Evolutionary conservation across 1,140 invertebrate genomes (phyloP), one percentile per base, ranked within the genome.

Genomic region (Saccostrea echinata): DNA sequence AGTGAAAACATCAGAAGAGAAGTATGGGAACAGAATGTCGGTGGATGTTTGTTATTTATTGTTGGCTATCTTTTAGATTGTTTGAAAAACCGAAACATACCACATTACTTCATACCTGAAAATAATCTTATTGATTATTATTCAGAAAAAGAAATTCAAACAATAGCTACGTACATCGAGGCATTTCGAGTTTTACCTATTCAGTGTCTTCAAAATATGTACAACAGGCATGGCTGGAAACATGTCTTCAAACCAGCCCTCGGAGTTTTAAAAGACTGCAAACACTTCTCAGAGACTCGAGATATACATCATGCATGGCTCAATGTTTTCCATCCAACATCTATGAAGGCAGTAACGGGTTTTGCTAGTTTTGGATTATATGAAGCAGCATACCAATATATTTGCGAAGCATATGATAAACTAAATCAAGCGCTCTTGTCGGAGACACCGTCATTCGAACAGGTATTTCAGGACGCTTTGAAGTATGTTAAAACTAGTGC

Each of bases 121-220:
- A 87, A 87, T 52, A 87, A 87, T 13, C 33, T 87, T 30, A 64
- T 87, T 43, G 86, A 87, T 83, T 81, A 84, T 16, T 83, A 52
- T 30, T 83, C 80, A 2, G 81, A 87, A 0, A 51, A 84, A 51
- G 80, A 30, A 18, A 43, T 82, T 18, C n/a, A 64, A 33, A 13
- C 35, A 27, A 24, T 87, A 11, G 13, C 33, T 8, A 21, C 35
- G 61, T 16, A 43, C 3, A 24, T 87, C 3, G 33, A 83, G 4
- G 35, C 35, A 51, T 83, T 87, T 8, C 55, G 86, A 68, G 16
- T 64, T 1, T 87, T 87, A 9, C 86, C 86, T 13, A 43, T 87
- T 64, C 52, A 57, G 11, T 83, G 64, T 33, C 6, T 87, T 18
- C 27, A 24, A 18, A 61, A 83, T 64, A 57, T 87, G 4, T 43